Evolutionary conservation across 2,797 vertebrate genomes (phyloP), one percentile per base, ranked within the genome.

Genomic region (Hemibagrus guttatus): DNA sequence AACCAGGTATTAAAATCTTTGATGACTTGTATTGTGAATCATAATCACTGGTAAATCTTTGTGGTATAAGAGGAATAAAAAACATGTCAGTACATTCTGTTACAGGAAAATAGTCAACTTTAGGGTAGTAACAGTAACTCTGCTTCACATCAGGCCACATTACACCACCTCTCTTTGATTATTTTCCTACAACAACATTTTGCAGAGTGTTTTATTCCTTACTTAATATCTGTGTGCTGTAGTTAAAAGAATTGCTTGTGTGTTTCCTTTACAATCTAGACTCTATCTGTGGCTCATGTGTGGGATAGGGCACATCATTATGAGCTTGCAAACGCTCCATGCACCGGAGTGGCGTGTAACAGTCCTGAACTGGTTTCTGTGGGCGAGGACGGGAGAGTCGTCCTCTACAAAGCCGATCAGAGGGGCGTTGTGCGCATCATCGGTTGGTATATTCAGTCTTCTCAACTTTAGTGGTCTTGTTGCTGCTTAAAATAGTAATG

Each of bases 301-400:
- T 99, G 98, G 98, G 88, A 94, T 3, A 91, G 93, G 85, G 97
- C 97, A 6, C 98, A 99, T 91, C 91, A 89, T 84, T 97, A 98
- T 23, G 92, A 95, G 1, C 95, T 91, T 81, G 95, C 96, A 87
- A 96, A 95, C 5, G 97, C 98, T 0, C 97, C 98, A 0, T 98
- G 98, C 89, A 99, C 98, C 0, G 95, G 97, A 3, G 90, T 99
- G 0, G 95, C 97, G 66, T 99, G 98, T 91, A 96, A 92, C 91
- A 98, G 94, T 87, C 97, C 98, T 28, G 98, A 99, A 91, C 96
- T 99, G 6, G 96, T 99, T 79, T 96, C 96, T 0, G 97, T 99
- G 3, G 98, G 98, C 23, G 98, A 99, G 92, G 98, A 99, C 71
- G 98, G 98, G 26, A 96, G 96, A 87, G 97, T 99, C 90, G 95